Evolutionary conservation across 2,888 invertebrate genomes (phyloP).

Genomic region (Troilus luridus): DNA sequence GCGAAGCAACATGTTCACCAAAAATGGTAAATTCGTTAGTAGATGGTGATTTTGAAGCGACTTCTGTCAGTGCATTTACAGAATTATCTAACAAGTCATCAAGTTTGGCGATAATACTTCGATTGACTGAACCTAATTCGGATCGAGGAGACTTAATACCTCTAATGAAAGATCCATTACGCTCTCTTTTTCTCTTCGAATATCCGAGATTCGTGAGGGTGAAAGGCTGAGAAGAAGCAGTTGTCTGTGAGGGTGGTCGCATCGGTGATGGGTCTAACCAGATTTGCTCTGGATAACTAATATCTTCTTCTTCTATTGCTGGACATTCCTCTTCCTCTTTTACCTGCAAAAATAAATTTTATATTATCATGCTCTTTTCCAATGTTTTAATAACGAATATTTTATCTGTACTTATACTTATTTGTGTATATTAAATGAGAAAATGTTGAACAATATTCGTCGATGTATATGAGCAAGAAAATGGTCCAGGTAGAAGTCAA

Average conservation of each 20-base stretch:
- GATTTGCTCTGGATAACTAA: not conserved
- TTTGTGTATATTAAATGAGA: not conserved
- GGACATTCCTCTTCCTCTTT: not conserved
- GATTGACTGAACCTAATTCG: not conserved
- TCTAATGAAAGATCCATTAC: not conserved
- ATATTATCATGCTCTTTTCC: not conserved
- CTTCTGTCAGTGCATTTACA: not conserved
- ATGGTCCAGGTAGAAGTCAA: too few species aligned
- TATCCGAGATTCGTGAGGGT: not conserved
- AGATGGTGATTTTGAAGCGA: not conserved
- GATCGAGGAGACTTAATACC: too few species aligned
- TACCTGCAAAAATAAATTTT: slow-evolving; percentile 20
- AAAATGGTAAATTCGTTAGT: slow-evolving; percentile 48
- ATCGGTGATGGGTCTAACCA: not conserved
- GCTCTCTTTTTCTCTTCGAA: not conserved
- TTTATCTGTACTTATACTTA: not conserved
- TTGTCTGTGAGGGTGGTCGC: not conserved
- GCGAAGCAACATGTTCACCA: slow-evolving; percentile 35
- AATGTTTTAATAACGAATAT: not conserved
- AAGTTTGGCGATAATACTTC: not conserved
- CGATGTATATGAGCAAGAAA: too few species aligned
- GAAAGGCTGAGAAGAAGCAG: not conserved
- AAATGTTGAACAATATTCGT: too few species aligned
- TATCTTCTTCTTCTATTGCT: not conserved
- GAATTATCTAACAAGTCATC: not conserved